Percentiles rank a stretch among this genome's conserved stretches.
These are phyloP conservation scores for Bambusicola thoracicus DNA, from an alignment of 2,113 vertebrate genomes.

Conservation along the genomic window DNA sequence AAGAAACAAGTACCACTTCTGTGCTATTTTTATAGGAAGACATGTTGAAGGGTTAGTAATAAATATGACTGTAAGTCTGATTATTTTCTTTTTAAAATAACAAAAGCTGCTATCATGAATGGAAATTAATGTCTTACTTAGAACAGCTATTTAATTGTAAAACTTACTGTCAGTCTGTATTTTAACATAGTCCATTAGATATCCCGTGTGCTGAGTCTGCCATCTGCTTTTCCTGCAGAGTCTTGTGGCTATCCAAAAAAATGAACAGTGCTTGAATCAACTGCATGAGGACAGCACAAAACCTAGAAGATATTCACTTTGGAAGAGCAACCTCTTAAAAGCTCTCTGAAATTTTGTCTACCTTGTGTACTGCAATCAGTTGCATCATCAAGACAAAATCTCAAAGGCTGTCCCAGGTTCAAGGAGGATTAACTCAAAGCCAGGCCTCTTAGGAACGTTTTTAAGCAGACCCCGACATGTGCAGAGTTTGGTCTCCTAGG, in stretches of 20 bases:
- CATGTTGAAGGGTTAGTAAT: not conserved
- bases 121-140: not conserved
- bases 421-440: not conserved
- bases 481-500: not conserved
- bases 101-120: not conserved
- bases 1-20: not conserved
- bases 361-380: not conserved
- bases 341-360: constrained; percentile 16
- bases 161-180: not conserved
- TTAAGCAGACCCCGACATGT: not conserved
- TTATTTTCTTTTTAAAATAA: not conserved
- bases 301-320: not conserved
- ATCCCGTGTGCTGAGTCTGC: not conserved
- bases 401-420: not conserved
- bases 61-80: not conserved
- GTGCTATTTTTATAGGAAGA: not conserved
- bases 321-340: constrained; percentile 1
- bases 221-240: not conserved
- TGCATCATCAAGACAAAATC: not conserved
- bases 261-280: not conserved
- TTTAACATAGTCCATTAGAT: not conserved
- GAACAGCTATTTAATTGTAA: not conserved
- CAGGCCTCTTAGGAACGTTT: not conserved
- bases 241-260: not conserved
- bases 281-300: not conserved